These are phyloP conservation scores for Zoroaster sp. DNA, from an alignment of 53 echinoderm and acorn worm genomes.

Conservation along the genomic window DNA sequence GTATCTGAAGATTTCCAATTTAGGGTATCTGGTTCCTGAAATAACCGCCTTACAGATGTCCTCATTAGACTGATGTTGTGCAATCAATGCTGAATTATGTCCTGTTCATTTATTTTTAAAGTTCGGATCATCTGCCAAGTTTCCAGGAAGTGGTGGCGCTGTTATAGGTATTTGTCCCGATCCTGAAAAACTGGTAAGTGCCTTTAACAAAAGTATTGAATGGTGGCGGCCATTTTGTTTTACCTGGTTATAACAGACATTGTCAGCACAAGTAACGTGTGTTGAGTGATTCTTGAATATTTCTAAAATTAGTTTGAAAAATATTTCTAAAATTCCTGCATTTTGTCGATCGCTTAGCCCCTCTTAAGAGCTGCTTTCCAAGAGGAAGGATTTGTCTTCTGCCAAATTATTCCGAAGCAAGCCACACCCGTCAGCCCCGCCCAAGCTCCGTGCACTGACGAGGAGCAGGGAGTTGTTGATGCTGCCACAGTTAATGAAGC, in stretches of 20 bases:
- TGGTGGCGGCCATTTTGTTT: background rate
- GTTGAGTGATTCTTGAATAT: background rate
- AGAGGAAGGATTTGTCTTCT: constrained; percentile 82
- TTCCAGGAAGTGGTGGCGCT: constrained; percentile 90
- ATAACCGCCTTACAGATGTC: too few species aligned
- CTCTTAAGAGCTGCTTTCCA: constrained; percentile 79
- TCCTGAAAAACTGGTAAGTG: constrained; percentile 66
- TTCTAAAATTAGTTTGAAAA: background rate
- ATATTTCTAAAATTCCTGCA: too few species aligned
- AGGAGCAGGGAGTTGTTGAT: too few species aligned
- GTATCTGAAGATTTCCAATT: too few species aligned
- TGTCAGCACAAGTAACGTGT: background rate
- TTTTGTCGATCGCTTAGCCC: constrained; percentile 38
- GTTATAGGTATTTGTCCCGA: constrained; percentile 79
- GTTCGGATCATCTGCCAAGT: constrained; percentile 85
- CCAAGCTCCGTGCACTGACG: background rate
- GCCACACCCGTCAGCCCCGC: background rate
- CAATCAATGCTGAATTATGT: too few species aligned
- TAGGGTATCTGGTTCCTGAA: too few species aligned
- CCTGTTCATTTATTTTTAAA: background rate
- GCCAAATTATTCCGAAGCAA: constrained; percentile 72
- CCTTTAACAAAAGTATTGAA: too few species aligned
- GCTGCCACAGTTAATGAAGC: too few species aligned
- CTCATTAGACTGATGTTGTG: too few species aligned
- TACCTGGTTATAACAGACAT: background rate